Conservation (phyloP, 1,140 invertebrate species). For the Eumaeus atala region DNA sequence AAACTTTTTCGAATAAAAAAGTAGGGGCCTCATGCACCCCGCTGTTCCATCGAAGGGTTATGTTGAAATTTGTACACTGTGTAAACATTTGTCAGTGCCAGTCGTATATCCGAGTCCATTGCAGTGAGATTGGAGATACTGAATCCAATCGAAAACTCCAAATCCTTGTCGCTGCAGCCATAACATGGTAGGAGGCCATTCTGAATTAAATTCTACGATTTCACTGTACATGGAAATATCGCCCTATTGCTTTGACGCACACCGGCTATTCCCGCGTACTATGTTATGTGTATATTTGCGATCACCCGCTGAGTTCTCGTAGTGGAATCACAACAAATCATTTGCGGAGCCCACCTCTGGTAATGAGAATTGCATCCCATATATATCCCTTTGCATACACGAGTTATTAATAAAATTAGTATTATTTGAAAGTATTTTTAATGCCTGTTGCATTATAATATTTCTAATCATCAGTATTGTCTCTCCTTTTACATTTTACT, state of each 20-base stretch:
- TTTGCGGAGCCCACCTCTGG: conserved; percentile 59
- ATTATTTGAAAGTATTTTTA: background rate
- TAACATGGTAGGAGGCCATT: conserved; percentile 66
- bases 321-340: conserved; percentile 69
- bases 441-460: background rate
- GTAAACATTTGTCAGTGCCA: conserved; percentile 66
- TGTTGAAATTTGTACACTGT: conserved; percentile 65
- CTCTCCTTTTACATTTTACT: no score
- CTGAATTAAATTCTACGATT: conserved; percentile 54
- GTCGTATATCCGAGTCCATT: conserved; percentile 46
- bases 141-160: conserved; percentile 65
- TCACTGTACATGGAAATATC: conserved; percentile 33
- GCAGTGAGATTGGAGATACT: conserved; percentile 64
- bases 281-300: conserved; percentile 37
- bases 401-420: conserved; percentile 15
- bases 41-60: conserved; percentile 42
- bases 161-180: conserved; percentile 59
- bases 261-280: conserved; percentile 34
- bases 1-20: conserved; percentile 29
- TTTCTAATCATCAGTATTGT: no score
- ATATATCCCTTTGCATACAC: conserved; percentile 29
- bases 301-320: conserved; percentile 62
- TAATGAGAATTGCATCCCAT: conserved; percentile 60
- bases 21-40: conserved; percentile 30
- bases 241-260: conserved; percentile 31